Conservation (phyloP, 2,797 vertebrate genomes). For the Erpetoichthys calabaricus region DNA sequence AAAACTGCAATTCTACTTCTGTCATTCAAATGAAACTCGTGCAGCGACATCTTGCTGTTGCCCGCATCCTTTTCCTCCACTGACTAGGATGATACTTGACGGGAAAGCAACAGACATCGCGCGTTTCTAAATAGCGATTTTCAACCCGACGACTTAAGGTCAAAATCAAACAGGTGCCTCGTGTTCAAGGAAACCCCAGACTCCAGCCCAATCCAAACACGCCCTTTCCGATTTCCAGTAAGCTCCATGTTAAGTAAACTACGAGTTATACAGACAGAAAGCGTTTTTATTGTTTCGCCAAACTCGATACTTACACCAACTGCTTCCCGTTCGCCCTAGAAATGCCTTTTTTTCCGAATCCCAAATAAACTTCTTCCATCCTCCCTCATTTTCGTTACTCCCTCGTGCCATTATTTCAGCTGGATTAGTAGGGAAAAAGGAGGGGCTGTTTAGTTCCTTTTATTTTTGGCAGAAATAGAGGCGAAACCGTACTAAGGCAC, state of each 20-base stretch:
- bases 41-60: background rate
- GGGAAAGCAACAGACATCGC: background rate
- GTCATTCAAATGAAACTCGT: too few species aligned
- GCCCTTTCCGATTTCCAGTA: too few species aligned
- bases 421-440: background rate
- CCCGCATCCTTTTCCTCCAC: background rate
- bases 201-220: too few species aligned
- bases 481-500: background rate
- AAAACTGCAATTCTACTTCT: too few species aligned
- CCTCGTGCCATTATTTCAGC: constrained; percentile 58
- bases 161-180: too few species aligned
- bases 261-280: too few species aligned
- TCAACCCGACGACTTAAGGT: too few species aligned
- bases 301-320: constrained; percentile 75
- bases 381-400: constrained; percentile 75
- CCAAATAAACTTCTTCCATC: constrained; percentile 88
- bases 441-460: constrained; percentile 3
- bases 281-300: too few species aligned
- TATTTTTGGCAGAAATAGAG: background rate
- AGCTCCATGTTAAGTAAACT: too few species aligned
- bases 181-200: too few species aligned
- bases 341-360: constrained; percentile 90
- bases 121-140: background rate
- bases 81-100: background rate
- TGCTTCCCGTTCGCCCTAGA: constrained; percentile 76